Evolutionary conservation across 2,888 invertebrate species (phyloP).

Genomic region (Ceramica pisi): DNA sequence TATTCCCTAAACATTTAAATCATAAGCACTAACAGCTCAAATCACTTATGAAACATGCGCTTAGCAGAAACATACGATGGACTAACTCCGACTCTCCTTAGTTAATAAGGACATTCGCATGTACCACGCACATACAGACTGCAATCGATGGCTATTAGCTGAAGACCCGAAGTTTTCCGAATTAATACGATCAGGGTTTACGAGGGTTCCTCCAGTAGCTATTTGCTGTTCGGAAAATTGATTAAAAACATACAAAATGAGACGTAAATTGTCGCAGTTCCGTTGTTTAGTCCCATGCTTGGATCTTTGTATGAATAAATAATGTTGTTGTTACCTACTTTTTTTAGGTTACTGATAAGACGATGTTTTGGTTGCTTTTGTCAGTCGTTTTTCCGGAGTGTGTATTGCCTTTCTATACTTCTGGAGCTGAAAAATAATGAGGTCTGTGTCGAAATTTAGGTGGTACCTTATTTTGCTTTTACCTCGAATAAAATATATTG

Average conservation of each 20-base stretch:
- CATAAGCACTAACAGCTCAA: slow-evolving; percentile 17
- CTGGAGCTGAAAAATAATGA: not conserved
- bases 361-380: not conserved
- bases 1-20: slow-evolving; percentile 17
- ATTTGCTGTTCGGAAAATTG: slow-evolving; percentile 39
- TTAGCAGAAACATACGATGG: slow-evolving; percentile 29
- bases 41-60: slow-evolving; percentile 41
- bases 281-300: slow-evolving; percentile 15
- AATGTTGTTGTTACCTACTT: slow-evolving; percentile 15
- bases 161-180: slow-evolving; percentile 37
- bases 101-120: slow-evolving; percentile 45
- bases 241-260: slow-evolving; percentile 51
- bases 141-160: slow-evolving; percentile 52
- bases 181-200: slow-evolving; percentile 57
- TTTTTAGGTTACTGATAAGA: not conserved
- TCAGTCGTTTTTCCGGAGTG: not conserved
- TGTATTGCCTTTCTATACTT: no score
- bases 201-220: slow-evolving; percentile 31
- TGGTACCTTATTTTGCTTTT: not conserved
- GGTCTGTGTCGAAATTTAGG: no score
- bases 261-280: slow-evolving; percentile 49
- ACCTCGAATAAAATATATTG: no score
- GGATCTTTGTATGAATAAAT: slow-evolving; percentile 25
- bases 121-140: slow-evolving; percentile 30
- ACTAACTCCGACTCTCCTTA: slow-evolving; percentile 6